phyloP scores from a whole-genome alignment of 2,797 vertebrate species.

The Graptemys geographica region DNA sequence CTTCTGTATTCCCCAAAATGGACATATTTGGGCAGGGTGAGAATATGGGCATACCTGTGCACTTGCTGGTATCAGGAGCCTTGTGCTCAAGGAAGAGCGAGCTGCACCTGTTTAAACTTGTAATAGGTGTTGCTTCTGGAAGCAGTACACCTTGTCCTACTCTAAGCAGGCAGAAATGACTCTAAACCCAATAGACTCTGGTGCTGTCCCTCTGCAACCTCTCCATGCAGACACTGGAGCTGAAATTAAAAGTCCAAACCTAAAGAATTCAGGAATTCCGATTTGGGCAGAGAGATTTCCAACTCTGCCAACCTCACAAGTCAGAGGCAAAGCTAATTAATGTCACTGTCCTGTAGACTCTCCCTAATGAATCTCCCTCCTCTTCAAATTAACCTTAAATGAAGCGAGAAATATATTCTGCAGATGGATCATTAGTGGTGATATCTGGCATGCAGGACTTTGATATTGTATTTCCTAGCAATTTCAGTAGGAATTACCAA shows the following conservation, averaged over 20 bases:
- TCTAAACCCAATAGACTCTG: background rate
- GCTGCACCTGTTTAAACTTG: background rate
- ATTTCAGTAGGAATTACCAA: background rate
- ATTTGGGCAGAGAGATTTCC: background rate
- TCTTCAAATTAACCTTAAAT: constrained; percentile 39
- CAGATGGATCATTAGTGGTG: background rate
- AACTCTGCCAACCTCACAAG: background rate
- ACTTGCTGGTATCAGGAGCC: background rate
- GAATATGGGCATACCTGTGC: background rate
- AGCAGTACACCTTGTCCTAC: background rate
- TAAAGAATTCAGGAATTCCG: background rate
- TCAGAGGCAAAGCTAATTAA: constrained; percentile 42
- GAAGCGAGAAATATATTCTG: constrained; percentile 11
- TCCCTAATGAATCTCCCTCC: constrained; percentile 31
- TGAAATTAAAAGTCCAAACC: background rate
- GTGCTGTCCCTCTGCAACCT: background rate
- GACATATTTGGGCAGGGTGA: background rate
- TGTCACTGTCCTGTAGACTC: background rate
- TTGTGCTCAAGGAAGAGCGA: background rate
- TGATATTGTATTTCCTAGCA: background rate
- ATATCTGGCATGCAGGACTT: background rate
- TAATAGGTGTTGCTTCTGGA: background rate
- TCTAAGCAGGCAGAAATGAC: background rate
- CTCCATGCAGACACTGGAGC: background rate
- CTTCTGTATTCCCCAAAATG: background rate